A percentile compares a stretch with the other conserved stretches of the same genome.
These are phyloP conservation scores for Mesocricetus auratus DNA, from an alignment of 2,113 vertebrate species.

Conservation along the genomic window DNA sequence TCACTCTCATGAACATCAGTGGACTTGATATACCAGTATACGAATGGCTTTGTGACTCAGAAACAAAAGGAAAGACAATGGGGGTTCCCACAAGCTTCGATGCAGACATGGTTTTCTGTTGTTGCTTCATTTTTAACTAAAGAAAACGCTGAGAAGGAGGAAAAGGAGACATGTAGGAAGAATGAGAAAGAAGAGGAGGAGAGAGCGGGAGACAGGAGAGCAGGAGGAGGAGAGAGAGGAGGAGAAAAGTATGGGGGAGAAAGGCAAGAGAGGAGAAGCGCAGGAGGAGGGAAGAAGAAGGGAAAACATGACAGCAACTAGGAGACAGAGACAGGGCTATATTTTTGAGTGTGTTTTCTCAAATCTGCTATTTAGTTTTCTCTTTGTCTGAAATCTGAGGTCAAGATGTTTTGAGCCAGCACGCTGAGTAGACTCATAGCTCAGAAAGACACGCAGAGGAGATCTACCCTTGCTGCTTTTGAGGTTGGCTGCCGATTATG, in stretches of 20 bases:
- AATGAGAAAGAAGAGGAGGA: neutral
- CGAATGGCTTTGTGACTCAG: neutral
- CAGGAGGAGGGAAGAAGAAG: neutral
- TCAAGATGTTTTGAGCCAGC: neutral
- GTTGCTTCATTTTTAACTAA: neutral
- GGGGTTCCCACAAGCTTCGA: neutral
- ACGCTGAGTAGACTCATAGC: neutral
- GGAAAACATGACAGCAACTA: neutral
- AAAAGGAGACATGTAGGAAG: neutral
- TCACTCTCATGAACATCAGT: neutral
- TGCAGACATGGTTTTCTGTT: neutral
- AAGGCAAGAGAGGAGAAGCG: neutral
- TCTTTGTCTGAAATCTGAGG: neutral
- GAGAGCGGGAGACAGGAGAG: neutral
- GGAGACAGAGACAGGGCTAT: neutral
- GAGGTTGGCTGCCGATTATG: neutral
- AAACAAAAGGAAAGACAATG: neutral
- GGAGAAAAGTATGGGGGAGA: neutral
- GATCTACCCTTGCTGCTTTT: neutral
- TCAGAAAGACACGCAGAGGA: neutral
- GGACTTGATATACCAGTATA: neutral
- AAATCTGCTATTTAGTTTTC: neutral
- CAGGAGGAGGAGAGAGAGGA: too few relatives aligned
- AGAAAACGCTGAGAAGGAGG: neutral
- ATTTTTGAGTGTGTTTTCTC: conserved; percentile 18